Conservation (phyloP, 2,113 vertebrate species). For the Mugil cephalus region DNA sequence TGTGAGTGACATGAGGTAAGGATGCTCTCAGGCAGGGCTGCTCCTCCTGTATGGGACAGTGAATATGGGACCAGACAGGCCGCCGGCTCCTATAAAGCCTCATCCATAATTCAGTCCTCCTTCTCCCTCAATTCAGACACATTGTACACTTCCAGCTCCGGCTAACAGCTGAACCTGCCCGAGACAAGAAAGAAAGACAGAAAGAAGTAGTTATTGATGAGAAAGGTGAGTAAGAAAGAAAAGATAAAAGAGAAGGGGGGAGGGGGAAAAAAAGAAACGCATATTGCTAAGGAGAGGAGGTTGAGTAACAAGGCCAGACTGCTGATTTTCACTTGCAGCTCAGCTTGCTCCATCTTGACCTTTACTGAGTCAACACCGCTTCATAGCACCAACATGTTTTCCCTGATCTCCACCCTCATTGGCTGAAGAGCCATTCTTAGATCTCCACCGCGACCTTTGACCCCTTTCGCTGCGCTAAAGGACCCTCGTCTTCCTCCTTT, state of each 20-base stretch:
- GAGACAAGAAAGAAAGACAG: conserved; percentile 15
- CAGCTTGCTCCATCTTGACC: conserved; percentile 51
- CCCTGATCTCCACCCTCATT: conserved; percentile 49
- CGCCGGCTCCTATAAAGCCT: conserved; percentile 70
- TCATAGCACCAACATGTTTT: conserved; percentile 57
- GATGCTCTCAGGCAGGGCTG: conserved; percentile 58
- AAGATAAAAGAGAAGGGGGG: neutral
- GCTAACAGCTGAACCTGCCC: conserved; percentile 42
- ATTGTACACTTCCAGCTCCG: conserved; percentile 33
- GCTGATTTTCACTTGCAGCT: conserved; percentile 38
- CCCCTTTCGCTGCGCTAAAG: conserved; percentile 50
- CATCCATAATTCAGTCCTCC: conserved; percentile 75
- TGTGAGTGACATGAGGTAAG: conserved; percentile 60
- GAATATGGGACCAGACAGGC: conserved; percentile 71
- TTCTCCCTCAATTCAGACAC: conserved; percentile 61
- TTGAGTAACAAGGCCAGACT: conserved; percentile 22
- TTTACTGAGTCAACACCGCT: conserved; percentile 56
- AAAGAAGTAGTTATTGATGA: conserved; percentile 4
- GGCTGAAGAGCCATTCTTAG: conserved; percentile 62
- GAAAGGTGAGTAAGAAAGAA: neutral
- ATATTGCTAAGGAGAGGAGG: conserved; percentile 3
- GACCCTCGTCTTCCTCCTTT: conserved; percentile 55
- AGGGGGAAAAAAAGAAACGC: neutral
- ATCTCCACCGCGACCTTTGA: conserved; percentile 65
- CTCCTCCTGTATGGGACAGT: conserved; percentile 63